Conservation (phyloP, 2,888 invertebrate genomes). For the Plebejus argus region DNA sequence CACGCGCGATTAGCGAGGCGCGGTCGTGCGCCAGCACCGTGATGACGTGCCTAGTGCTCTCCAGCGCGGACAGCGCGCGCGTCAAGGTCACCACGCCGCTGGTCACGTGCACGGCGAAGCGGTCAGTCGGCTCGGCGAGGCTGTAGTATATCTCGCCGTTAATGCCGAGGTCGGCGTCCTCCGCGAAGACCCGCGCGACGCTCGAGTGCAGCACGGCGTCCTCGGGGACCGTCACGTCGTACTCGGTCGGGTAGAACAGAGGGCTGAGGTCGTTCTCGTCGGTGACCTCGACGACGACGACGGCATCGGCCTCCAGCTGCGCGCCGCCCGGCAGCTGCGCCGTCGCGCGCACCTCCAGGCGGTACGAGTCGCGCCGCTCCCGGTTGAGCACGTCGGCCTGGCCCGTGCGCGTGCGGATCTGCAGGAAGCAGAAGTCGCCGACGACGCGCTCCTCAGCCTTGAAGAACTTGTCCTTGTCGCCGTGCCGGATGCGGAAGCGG, state of each 20-base stretch:
- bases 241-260: slow-evolving; percentile 94
- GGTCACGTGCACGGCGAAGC: slow-evolving; percentile 96
- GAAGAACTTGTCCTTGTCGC: slow-evolving; percentile 94
- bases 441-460: slow-evolving; percentile 94
- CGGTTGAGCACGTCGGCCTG: slow-evolving; percentile 94
- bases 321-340: slow-evolving; percentile 80
- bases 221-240: slow-evolving; percentile 92
- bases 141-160: slow-evolving; percentile 99
- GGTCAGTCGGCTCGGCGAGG: slow-evolving; percentile 89
- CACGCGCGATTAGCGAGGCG: slow-evolving; percentile 82
- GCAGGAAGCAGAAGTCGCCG: slow-evolving; percentile 97
- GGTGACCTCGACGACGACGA: slow-evolving; percentile 85
- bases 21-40: slow-evolving; percentile 93
- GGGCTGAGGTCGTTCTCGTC: slow-evolving; percentile 97
- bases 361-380: slow-evolving; percentile 92
- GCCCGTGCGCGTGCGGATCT: slow-evolving; percentile 93
- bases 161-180: slow-evolving; percentile 97
- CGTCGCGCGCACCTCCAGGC: slow-evolving; percentile 86
- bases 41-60: slow-evolving; percentile 86
- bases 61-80: slow-evolving; percentile 86
- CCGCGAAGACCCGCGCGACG: slow-evolving; percentile 90
- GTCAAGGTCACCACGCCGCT: slow-evolving; percentile 93
- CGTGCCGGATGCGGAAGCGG: slow-evolving; percentile 92
- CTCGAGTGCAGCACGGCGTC: slow-evolving; percentile 92
- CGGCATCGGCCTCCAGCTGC: slow-evolving; percentile 85